Percentiles rank a stretch among this genome's conserved stretches.
Evolutionary conservation across 2,888 invertebrate species (phyloP).

Genomic region (Eudasyphora cyanicolor): DNA sequence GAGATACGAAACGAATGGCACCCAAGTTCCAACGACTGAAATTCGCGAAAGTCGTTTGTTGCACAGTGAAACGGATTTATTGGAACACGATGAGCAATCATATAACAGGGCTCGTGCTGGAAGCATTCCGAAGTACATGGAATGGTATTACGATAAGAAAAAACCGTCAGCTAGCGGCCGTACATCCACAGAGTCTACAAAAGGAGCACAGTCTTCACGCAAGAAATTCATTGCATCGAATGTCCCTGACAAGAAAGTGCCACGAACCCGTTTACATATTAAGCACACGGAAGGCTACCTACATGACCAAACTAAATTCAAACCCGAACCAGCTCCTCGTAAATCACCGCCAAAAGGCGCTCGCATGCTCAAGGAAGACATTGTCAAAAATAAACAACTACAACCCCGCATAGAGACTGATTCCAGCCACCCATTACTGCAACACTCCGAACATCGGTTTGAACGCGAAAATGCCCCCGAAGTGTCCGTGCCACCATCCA

Average conservation of each 20-base stretch:
- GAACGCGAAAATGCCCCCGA: slow-evolving; percentile 82
- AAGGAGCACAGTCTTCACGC: slow-evolving; percentile 69
- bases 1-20: slow-evolving; percentile 67
- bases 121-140: slow-evolving; percentile 86
- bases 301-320: slow-evolving; percentile 80
- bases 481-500: slow-evolving; percentile 81
- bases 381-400: slow-evolving; percentile 82
- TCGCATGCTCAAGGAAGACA: slow-evolving; percentile 78
- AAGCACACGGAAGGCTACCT: slow-evolving; percentile 67
- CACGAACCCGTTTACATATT: slow-evolving; percentile 75
- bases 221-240: slow-evolving; percentile 61
- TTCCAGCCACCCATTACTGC: slow-evolving; percentile 86
- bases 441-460: slow-evolving; percentile 89
- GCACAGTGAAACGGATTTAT: slow-evolving; percentile 80
- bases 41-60: slow-evolving; percentile 72
- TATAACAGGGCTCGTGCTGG: slow-evolving; percentile 66
- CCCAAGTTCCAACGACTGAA: slow-evolving; percentile 66
- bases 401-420: slow-evolving; percentile 80
- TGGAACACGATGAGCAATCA: slow-evolving; percentile 68
- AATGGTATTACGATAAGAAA: slow-evolving; percentile 86
- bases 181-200: slow-evolving; percentile 73
- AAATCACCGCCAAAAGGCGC: slow-evolving; percentile 77
- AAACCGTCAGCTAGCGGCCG: slow-evolving; percentile 68
- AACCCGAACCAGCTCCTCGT: slow-evolving; percentile 80
- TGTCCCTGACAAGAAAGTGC: slow-evolving; percentile 72